Evolutionary conservation across 1,140 invertebrate genomes (phyloP).

Genomic region (Bombus ignitus): DNA sequence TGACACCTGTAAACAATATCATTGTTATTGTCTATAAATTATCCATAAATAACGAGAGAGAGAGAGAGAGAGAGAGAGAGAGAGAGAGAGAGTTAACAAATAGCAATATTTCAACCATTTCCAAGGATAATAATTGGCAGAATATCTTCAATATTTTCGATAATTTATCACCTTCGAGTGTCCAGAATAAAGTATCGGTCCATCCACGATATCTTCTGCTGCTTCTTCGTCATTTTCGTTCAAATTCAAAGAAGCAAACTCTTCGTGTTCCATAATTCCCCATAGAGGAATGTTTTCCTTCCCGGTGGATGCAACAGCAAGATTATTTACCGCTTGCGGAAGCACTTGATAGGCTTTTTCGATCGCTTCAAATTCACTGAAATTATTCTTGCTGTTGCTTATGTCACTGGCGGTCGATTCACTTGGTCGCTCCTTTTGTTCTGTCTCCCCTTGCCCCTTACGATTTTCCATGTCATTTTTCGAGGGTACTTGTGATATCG

Average conservation of each 20-base stretch:
- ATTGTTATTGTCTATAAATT: background rate
- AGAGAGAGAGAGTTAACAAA: background rate
- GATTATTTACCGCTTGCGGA: conserved; percentile 80
- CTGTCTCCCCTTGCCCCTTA: conserved; percentile 9
- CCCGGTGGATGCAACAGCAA: conserved; percentile 76
- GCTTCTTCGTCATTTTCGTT: conserved; percentile 54
- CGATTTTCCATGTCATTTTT: conserved; percentile 9
- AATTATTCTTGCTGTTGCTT: background rate
- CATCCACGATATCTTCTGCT: conserved; percentile 44
- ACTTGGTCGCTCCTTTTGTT: background rate
- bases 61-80: background rate
- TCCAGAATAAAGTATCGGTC: conserved; percentile 74
- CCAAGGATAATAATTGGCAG: too few relatives aligned
- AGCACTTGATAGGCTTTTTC: conserved; percentile 80
- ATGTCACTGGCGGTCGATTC: background rate
- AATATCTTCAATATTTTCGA: background rate
- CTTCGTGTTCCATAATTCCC: conserved; percentile 81
- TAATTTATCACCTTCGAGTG: conserved; percentile 74
- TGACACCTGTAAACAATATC: conserved; percentile 73
- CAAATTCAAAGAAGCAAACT: conserved; percentile 63
- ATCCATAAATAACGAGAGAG: background rate
- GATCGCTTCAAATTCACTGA: conserved; percentile 66
- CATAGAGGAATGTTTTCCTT: conserved; percentile 77
- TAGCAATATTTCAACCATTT: background rate
- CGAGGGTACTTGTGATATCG: conserved; percentile 62